A percentile compares a stretch with the other conserved stretches of the same genome.
phyloP scores from a whole-genome alignment of 1,140 invertebrate genomes.

The Caerostris darwini region DNA sequence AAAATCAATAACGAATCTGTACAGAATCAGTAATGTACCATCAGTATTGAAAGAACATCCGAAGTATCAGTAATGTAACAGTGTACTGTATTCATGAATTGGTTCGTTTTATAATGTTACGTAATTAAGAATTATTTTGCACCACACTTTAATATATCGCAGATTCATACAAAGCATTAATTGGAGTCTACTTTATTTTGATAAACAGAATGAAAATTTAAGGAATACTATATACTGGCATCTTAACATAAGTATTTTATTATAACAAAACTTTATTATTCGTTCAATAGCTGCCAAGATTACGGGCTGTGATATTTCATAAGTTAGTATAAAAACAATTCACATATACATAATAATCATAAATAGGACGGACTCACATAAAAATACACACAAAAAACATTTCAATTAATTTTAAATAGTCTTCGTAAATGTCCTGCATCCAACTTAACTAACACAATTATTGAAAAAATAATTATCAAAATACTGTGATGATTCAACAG shows the following conservation, averaged over 20 bases:
- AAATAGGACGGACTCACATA: constrained; percentile 28
- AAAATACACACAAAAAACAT: constrained; percentile 1
- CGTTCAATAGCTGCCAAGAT: constrained; percentile 31
- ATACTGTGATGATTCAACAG: not conserved
- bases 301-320: constrained; percentile 25
- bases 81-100: too few species aligned
- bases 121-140: too few species aligned
- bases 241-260: not conserved
- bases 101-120: too few species aligned
- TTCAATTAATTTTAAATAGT: not conserved
- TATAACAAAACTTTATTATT: not conserved
- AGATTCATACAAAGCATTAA: too few species aligned
- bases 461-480: not conserved
- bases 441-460: not conserved
- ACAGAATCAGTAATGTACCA: too few species aligned
- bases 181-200: too few species aligned
- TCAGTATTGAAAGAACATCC: too few species aligned
- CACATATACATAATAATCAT: constrained; percentile 14
- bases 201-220: too few species aligned
- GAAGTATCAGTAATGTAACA: too few species aligned
- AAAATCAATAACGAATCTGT: too few species aligned
- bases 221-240: not conserved
- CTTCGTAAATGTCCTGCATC: constrained; percentile 2
- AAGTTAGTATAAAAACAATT: not conserved
- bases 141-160: too few species aligned